phyloP scores from a whole-genome alignment of 2,888 invertebrate genomes.

The Orthosia incerta region DNA sequence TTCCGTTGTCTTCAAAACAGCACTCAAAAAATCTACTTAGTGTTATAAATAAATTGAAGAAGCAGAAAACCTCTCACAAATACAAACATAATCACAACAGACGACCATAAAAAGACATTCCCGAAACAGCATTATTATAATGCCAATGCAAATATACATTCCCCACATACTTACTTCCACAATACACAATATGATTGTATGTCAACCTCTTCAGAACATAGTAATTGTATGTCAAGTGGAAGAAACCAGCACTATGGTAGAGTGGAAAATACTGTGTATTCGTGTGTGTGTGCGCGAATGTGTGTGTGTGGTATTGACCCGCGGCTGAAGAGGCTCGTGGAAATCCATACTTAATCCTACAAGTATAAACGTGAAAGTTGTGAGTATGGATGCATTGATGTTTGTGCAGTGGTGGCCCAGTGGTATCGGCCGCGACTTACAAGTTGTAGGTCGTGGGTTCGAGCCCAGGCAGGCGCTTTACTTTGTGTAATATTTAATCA shows the following conservation, averaged over 20 bases:
- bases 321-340: not conserved
- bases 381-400: no score
- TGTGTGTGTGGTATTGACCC: conserved; percentile 2
- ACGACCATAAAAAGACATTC: not conserved
- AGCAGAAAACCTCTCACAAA: not conserved
- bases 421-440: no score
- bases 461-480: no score
- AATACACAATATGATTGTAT: conserved; percentile 7
- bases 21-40: no score
- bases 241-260: not conserved
- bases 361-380: no score
- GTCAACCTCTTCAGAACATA: not conserved
- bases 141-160: conserved; percentile 3
- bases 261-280: no score
- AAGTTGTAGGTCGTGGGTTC: no score
- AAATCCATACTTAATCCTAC: not conserved
- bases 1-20: no score
- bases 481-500: no score
- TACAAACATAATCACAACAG: not conserved
- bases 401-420: no score
- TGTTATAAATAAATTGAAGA: no score
- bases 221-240: conserved; percentile 28
- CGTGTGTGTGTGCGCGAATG: not conserved
- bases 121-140: not conserved
- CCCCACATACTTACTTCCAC: not conserved